Percentiles rank a stretch among this genome's conserved stretches.
Conservation (phyloP, 1,140 invertebrate species). For the Drosophila cardini region DNA sequence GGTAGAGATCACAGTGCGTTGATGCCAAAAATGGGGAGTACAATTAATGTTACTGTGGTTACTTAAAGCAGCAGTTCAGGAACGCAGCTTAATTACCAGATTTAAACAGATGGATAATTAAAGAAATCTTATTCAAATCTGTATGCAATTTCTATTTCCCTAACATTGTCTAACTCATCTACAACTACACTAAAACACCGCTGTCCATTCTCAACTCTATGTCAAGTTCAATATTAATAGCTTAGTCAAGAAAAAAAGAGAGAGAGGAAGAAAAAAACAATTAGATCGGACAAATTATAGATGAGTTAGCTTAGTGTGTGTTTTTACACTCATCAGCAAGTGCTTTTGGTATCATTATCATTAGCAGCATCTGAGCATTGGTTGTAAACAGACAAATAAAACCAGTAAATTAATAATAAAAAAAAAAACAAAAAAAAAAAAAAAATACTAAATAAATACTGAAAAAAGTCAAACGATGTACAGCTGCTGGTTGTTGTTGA, state of each 20-base stretch:
- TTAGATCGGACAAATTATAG: slow-evolving; percentile 16
- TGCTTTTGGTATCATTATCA: slow-evolving; percentile 40
- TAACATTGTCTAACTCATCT: too few species aligned
- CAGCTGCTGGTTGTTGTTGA: slow-evolving; percentile 48
- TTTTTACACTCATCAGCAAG: slow-evolving; percentile 17
- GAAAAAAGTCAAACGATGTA: slow-evolving; percentile 30
- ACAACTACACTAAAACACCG: too few species aligned
- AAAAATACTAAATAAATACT: slow-evolving; percentile 30
- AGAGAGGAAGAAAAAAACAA: not conserved
- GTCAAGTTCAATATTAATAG: not conserved
- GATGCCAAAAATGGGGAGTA: not conserved
- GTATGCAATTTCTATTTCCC: too few species aligned
- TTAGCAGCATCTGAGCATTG: slow-evolving; percentile 42
- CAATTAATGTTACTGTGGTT: not conserved
- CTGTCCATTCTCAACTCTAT: not conserved
- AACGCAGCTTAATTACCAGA: not conserved
- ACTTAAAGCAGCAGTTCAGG: not conserved
- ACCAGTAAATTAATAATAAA: slow-evolving; percentile 23
- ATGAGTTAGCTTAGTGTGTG: slow-evolving; percentile 6
- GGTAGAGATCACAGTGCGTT: slow-evolving; percentile 11
- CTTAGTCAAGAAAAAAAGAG: not conserved
- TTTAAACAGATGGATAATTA: not conserved
- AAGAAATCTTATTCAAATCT: too few species aligned
- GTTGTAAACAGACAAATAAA: slow-evolving; percentile 30
- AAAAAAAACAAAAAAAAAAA: slow-evolving; percentile 11